Evolutionary conservation across 2,888 invertebrate genomes (phyloP), one percentile per base, ranked within the genome.

Genomic region (Platerodrilus igneus): DNA sequence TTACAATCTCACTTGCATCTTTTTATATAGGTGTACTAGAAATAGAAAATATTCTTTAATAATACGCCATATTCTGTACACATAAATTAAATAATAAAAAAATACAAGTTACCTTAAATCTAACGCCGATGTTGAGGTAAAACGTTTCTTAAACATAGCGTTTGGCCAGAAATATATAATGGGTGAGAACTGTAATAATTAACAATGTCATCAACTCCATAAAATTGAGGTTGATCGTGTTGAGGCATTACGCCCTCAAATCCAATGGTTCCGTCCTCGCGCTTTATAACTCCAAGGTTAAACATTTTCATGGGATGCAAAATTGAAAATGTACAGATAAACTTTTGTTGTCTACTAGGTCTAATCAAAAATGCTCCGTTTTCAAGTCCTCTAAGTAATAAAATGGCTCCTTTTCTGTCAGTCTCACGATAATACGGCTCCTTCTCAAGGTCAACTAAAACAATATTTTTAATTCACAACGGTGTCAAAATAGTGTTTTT

Each of bases 321-420:
- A 11, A 50, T 39, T 8, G 48, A 44, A 16, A 50, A 29, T 22
- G 41, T 46, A 21, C 50, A 50, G 11, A 47, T 21, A 20, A 37
- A 33, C 10, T 36, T 17, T 2, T 18, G 4, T 27, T 46, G 16
- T 36, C 37, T 30, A 14, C 50, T 47, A 16, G 50, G 48, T 16
- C 50, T 28, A n/a, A 46, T 41, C 2, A 48, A 9, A 32, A 46
- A 50, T 11, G 46, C 25, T n/a, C 50, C 50, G 19, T 44, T 37
- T 30, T 39, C 39, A 5, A 38, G 21, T 15, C 44, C 44, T 15
- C 22, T 13, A 7, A 50, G 28, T n/a, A 48, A 9, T 9, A 20
- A 19, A 5, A 11, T 9, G 9, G 50, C 50, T 9, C 45, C 42
- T 22, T 35, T 41, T 18, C 50, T 38, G 10, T 50, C 40, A 6